Base-by-base conservation (phyloP, 2,888 invertebrate species). In the Tenthredo amoena region DNA sequence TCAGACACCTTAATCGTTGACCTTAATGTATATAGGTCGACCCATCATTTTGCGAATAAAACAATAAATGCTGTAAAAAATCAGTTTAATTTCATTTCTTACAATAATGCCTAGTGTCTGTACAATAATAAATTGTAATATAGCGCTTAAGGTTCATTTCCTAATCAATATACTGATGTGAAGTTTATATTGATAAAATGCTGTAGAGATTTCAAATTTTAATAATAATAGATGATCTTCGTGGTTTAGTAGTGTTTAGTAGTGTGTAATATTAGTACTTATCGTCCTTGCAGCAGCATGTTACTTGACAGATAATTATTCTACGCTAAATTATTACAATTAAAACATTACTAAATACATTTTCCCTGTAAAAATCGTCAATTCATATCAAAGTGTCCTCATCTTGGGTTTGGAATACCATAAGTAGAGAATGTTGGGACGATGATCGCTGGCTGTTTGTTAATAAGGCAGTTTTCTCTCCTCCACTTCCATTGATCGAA, bases 361-460 rank as follows among this genome's bases (percentile, higher is more conserved):
- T 62, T 62, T 81, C 62, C 81, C 62, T 81, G 81, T 81, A 62
- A 62, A 81, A 81, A 62, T 58, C 55, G 9, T 55, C 86, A 86
- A 72, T 90, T 95, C 96, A 98, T 89, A 98, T 97, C 84, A 98
- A 95, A 18, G 98, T 98, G 90, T 98, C 98, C 94, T 98, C 98
- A 91, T 98, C 98, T 90, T 97, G 96, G n/a, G 96, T 95, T 86
- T 97, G 97, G 90, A 97, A 96, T 83, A 96, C 96, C 94, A 97
- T 96, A 71, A 97, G 91, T 2, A 97, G 94, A 0, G 97, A 97
- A 88, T 97, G 96, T 88, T 97, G 97, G 72, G 97, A 97, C 79
- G 96, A 95, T 37, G 97, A 96, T 91, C 95, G 91, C 89, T 94
- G 91, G 90, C 92, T 68, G 92, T 94, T 87, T 1, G 96, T 95